These are phyloP conservation scores for Solea solea DNA, from an alignment of 2,113 vertebrate genomes.

Conservation along the genomic window DNA sequence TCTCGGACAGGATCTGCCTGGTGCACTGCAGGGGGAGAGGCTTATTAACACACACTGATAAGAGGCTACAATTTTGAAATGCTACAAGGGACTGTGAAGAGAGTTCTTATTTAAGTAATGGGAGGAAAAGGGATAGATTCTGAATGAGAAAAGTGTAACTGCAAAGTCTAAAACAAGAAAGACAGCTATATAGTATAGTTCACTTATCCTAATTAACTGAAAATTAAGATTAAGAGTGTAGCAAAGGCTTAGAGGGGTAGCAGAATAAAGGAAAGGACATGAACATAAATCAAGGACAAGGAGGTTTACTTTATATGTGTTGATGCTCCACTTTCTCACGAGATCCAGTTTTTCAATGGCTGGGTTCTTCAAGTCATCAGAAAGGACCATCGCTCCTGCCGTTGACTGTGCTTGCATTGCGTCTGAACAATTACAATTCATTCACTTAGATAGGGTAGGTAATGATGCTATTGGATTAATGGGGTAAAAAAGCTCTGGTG, in stretches of 20 bases:
- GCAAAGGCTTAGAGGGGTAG: constrained; percentile 1
- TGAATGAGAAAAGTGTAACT: neutral
- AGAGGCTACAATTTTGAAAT: neutral
- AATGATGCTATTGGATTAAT: constrained; percentile 1
- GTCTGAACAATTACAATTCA: constrained; percentile 61
- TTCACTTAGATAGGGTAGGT: constrained; percentile 14
- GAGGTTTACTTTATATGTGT: constrained; percentile 93
- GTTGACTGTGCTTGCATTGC: constrained; percentile 67
- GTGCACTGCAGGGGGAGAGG: constrained; percentile 86
- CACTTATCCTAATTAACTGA: constrained; percentile 13
- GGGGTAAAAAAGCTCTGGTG: neutral
- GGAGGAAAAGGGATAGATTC: neutral
- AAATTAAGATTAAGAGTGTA: neutral
- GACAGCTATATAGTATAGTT: neutral
- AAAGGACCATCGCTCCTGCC: constrained; percentile 89
- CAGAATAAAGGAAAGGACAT: constrained; percentile 8
- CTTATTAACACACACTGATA: neutral
- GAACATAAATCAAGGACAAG: constrained; percentile 29
- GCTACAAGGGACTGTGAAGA: neutral
- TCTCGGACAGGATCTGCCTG: constrained; percentile 97
- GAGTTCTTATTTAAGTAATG: neutral
- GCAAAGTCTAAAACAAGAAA: neutral
- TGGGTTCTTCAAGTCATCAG: constrained; percentile 94
- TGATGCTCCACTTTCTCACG: constrained; percentile 97
- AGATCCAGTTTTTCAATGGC: constrained; percentile 98